These are phyloP conservation scores for Thoracochromis brauschi DNA, from an alignment of 2,113 vertebrate genomes.

Conservation along the genomic window DNA sequence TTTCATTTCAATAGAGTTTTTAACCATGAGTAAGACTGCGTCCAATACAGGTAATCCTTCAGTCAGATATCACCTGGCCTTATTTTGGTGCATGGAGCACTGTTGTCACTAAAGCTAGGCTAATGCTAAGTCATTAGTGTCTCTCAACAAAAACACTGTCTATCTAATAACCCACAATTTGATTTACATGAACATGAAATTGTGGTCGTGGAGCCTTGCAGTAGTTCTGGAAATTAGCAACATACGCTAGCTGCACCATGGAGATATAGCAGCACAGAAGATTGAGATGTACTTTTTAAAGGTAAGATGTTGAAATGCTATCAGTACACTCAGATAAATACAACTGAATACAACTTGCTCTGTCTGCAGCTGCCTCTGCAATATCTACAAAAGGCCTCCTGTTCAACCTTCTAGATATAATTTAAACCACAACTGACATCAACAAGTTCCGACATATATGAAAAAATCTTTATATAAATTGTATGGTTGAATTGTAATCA, in stretches of 20 bases:
- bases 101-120: neutral
- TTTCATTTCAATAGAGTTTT: neutral
- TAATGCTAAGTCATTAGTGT: neutral
- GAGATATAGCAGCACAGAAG: neutral
- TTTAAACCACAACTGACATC: neutral
- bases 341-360: accelerated
- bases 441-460: neutral
- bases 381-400: neutral
- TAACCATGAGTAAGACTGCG: neutral
- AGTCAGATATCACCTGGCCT: neutral
- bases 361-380: accelerated
- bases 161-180: neutral
- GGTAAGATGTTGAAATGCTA: neutral
- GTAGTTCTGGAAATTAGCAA: neutral
- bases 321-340: neutral
- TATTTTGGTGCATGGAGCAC: neutral
- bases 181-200: neutral
- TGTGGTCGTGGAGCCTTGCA: neutral
- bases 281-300: neutral
- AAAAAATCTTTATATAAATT: neutral
- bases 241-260: neutral
- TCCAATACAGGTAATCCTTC: neutral
- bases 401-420: accelerated
- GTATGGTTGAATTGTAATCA: neutral
- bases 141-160: neutral